Percentiles rank a stretch among this genome's conserved stretches.
Evolutionary conservation across 2,888 invertebrate genomes (phyloP).

Genomic region (Balanococcus diminutus): DNA sequence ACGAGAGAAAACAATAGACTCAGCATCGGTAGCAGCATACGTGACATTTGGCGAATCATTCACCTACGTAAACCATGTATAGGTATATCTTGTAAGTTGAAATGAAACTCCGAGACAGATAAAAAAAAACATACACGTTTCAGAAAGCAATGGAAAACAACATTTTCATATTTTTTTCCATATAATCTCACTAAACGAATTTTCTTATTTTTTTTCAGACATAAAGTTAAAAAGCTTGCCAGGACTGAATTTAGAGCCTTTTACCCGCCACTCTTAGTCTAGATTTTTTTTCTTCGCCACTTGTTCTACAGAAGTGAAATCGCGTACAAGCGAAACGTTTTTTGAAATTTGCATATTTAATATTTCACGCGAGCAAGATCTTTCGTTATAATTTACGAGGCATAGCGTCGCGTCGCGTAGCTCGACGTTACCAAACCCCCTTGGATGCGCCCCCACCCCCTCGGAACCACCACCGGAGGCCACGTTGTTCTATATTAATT

Average conservation of each 20-base stretch:
- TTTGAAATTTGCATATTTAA: constrained; percentile 37
- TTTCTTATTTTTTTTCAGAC: constrained; percentile 10
- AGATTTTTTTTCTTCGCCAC: background rate
- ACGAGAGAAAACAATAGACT: too few species aligned
- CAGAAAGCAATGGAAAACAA: background rate
- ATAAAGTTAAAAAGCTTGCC: background rate
- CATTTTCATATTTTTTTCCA: background rate
- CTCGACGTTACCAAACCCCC: background rate
- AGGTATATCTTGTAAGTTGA: background rate
- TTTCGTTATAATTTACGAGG: constrained; percentile 1
- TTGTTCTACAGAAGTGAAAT: background rate
- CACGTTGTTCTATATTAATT: background rate
- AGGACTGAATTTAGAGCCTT: background rate
- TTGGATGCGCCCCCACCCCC: background rate
- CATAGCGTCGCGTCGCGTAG: background rate
- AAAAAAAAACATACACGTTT: background rate
- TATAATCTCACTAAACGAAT: background rate
- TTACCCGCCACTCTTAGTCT: background rate
- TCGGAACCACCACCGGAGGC: background rate
- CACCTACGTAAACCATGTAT: too few species aligned
- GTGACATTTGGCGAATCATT: too few species aligned
- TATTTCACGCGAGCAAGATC: constrained; percentile 25
- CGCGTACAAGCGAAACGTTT: constrained; percentile 6
- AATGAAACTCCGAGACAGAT: background rate
- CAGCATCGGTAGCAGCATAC: too few species aligned